Evolutionary conservation across 2,113 vertebrate genomes (phyloP).

Genomic region (Lampris megalopsis): DNA sequence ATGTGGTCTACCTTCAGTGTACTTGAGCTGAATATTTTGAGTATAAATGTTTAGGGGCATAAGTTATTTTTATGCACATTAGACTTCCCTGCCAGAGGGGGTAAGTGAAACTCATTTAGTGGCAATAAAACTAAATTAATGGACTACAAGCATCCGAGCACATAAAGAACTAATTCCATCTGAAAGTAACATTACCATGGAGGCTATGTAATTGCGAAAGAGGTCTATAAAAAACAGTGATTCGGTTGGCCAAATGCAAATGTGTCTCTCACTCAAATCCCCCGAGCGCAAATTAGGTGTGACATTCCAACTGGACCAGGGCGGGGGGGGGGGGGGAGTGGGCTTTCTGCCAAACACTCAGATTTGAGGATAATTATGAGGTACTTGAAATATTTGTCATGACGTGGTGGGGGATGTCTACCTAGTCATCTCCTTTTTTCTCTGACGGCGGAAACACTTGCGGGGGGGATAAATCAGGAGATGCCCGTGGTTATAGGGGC

Average conservation of each 20-base stretch:
- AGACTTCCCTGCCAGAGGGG: constrained; percentile 75
- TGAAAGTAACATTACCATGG: constrained; percentile 83
- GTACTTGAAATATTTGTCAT: constrained; percentile 44
- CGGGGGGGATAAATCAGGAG: background rate
- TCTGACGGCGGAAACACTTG: background rate
- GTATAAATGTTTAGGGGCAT: constrained; percentile 80
- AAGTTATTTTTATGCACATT: constrained; percentile 84
- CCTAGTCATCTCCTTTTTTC: background rate
- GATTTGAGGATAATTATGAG: constrained; percentile 30
- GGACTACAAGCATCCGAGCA: constrained; percentile 80
- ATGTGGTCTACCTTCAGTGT: constrained; percentile 45
- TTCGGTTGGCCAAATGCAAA: constrained; percentile 81
- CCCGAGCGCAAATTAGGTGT: constrained; percentile 70
- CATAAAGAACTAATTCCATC: constrained; percentile 82
- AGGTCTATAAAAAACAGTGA: constrained; percentile 82
- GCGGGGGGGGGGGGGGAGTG: constrained; percentile 17
- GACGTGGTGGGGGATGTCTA: constrained; percentile 27
- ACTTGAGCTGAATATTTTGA: constrained; percentile 69
- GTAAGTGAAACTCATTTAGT: constrained; percentile 84
- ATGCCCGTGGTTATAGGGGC: background rate
- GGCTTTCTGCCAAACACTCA: constrained; percentile 47
- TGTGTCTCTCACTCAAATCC: constrained; percentile 64
- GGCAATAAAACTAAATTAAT: constrained; percentile 87
- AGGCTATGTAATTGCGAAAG: constrained; percentile 79
- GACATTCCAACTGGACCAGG: constrained; percentile 55